Conservation (phyloP, 2,113 vertebrate species). For the Labeo rohita region DNA sequence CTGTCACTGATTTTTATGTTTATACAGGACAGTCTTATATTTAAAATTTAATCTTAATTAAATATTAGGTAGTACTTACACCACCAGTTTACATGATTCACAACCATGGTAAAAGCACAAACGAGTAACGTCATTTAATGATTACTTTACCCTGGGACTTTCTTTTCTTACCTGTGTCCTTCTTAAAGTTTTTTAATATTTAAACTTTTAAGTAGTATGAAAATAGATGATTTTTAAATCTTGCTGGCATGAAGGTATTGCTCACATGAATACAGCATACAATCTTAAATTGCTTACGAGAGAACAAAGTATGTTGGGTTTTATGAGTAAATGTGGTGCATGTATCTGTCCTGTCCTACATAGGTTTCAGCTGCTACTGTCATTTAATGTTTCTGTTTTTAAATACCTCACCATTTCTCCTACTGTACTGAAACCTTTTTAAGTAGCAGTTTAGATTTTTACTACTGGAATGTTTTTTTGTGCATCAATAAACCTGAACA, state of each 20-base stretch:
- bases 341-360: slow-evolving; percentile 8
- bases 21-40: background rate
- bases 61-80: slow-evolving; percentile 21
- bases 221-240: slow-evolving; percentile 14
- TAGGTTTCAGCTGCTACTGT: slow-evolving; percentile 6
- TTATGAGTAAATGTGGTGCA: background rate
- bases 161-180: background rate
- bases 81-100: background rate
- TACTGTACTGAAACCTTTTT: slow-evolving; percentile 34
- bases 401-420: slow-evolving; percentile 39
- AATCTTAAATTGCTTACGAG: background rate
- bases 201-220: background rate
- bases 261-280: background rate
- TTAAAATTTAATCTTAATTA: background rate
- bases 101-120: slow-evolving; percentile 43
- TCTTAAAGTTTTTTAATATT: background rate
- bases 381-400: slow-evolving; percentile 11
- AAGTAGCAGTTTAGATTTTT: slow-evolving; percentile 35
- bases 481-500: background rate
- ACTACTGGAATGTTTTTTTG: slow-evolving; percentile 35
- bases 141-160: background rate
- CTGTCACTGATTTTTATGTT: background rate
- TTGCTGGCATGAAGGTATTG: slow-evolving; percentile 1
- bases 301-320: background rate
- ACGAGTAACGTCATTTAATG: background rate